Evolutionary conservation across 2,888 invertebrate species (phyloP).

Genomic region (Cataglyphis albicans): DNA sequence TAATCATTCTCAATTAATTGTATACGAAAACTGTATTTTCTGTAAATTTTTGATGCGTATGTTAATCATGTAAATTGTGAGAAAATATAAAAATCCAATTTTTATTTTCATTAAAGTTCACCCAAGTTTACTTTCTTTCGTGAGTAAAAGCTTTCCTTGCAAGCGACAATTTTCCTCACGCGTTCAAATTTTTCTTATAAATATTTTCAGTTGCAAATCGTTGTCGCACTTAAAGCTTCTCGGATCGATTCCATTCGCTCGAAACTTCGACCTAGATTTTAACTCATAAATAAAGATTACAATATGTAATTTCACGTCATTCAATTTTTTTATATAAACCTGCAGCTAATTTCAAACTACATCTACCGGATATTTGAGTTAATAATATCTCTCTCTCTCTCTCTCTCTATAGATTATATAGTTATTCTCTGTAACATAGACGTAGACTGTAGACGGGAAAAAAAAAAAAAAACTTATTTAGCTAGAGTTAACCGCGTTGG

Average conservation of each 20-base stretch:
- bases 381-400: background rate
- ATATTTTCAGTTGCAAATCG: background rate
- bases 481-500: conserved; percentile 32
- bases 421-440: conserved; percentile 26
- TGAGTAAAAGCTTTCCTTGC: background rate
- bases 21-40: background rate
- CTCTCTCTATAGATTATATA: background rate
- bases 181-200: background rate
- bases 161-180: background rate
- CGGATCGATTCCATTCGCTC: conserved; percentile 18
- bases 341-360: conserved; percentile 13
- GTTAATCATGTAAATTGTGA: background rate
- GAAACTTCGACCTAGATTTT: background rate
- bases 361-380: background rate
- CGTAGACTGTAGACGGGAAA: background rate
- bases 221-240: background rate
- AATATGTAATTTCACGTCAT: conserved; percentile 13
- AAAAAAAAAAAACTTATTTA: conserved; percentile 44
- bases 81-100: background rate
- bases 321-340: conserved; percentile 22
- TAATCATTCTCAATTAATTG: background rate
- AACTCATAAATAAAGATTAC: conserved; percentile 2
- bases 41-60: background rate
- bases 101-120: background rate
- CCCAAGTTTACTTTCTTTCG: background rate